A percentile compares a stretch with the other conserved stretches of the same genome.
phyloP scores from a whole-genome alignment of 1,140 invertebrate genomes.

The Brachionus sp. region DNA sequence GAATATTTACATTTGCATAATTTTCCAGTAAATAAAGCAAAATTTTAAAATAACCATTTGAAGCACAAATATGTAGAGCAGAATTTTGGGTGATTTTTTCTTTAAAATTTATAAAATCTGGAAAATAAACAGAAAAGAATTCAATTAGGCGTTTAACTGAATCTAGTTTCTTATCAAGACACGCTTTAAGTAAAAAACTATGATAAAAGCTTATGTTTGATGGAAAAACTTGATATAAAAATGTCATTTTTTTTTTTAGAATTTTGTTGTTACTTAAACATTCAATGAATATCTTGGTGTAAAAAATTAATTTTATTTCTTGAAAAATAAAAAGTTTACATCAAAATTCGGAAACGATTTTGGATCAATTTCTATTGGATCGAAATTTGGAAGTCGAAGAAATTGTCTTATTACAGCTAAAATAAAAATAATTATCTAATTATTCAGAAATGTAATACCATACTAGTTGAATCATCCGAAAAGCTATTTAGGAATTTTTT shows the following conservation, averaged over 20 bases:
- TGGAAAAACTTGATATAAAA: conserved; percentile 59
- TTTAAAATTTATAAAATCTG: conserved; percentile 54
- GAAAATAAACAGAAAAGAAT: conserved; percentile 52
- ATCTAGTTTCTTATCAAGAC: conserved; percentile 53
- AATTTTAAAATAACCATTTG: conserved; percentile 54
- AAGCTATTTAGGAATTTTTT: conserved; percentile 56
- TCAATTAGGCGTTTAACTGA: conserved; percentile 54
- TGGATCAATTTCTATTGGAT: conserved; percentile 52
- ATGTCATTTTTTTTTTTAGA: conserved; percentile 51
- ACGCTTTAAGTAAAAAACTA: conserved; percentile 51
- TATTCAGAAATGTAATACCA: not conserved
- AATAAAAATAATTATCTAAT: conserved; percentile 37
- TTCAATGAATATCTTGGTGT: conserved; percentile 53
- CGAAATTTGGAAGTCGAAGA: conserved; percentile 49
- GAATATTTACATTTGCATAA: conserved; percentile 54
- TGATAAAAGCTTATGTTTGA: conserved; percentile 54
- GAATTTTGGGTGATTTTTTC: conserved; percentile 54
- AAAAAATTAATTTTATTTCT: too few species aligned
- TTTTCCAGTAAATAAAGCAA: conserved; percentile 53
- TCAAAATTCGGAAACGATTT: conserved; percentile 54
- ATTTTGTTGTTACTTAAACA: conserved; percentile 54
- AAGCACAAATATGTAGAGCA: conserved; percentile 54
- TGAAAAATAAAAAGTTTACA: too few species aligned
- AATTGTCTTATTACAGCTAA: conserved; percentile 50
- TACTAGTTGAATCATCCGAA: conserved; percentile 48